Percentiles rank a stretch among this genome's conserved stretches.
Evolutionary conservation across 2,888 invertebrate genomes (phyloP).

Genomic region (Gymnoscelis rufifasciata): DNA sequence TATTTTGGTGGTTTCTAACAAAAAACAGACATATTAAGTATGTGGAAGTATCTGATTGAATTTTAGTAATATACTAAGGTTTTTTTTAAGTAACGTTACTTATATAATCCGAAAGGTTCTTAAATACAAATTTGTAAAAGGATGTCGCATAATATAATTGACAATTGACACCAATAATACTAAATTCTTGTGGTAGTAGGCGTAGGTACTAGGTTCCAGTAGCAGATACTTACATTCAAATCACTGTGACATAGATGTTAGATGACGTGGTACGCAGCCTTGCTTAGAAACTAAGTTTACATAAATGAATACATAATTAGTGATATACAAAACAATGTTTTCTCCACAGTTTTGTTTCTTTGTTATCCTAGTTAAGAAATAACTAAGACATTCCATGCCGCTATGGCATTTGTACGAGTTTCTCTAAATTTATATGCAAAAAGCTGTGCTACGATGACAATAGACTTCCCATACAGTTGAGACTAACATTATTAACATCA

Average conservation of each 20-base stretch:
- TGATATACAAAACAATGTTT: constrained; percentile 33
- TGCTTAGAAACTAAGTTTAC: constrained; percentile 40
- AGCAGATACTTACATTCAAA: constrained; percentile 34
- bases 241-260: constrained; percentile 33
- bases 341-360: constrained; percentile 37
- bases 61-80: too few species aligned
- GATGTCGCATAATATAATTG: too few species aligned
- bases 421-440: constrained; percentile 7
- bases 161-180: too few species aligned
- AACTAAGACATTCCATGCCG: constrained; percentile 22
- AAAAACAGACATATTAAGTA: too few species aligned
- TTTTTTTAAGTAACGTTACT: too few species aligned
- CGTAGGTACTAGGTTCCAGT: constrained; percentile 3
- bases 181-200: constrained; percentile 7
- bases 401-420: constrained; percentile 18
- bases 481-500: constrained; percentile 3
- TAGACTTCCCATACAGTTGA: constrained; percentile 8
- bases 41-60: too few species aligned
- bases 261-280: constrained; percentile 45
- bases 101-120: too few species aligned
- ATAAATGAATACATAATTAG: constrained; percentile 54
- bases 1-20: too few species aligned
- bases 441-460: constrained; percentile 2
- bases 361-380: constrained; percentile 18
- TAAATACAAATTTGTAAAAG: too few species aligned